phyloP scores from a whole-genome alignment of 2,797 vertebrate genomes.

The Clamator glandarius region DNA sequence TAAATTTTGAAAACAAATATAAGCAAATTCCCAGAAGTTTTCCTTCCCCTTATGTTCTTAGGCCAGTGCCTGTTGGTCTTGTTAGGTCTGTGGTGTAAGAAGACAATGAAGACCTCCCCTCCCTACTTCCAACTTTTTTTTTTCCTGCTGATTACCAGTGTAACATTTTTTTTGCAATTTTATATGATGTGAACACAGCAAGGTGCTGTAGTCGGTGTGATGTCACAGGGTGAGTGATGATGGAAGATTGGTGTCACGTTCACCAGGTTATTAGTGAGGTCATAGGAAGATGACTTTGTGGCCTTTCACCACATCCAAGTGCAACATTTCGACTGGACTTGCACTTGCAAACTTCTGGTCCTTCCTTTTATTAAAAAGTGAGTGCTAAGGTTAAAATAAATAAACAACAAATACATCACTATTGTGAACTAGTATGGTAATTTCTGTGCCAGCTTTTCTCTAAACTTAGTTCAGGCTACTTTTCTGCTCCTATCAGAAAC shows the following conservation, averaged over 20 bases:
- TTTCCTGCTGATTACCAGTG: not conserved
- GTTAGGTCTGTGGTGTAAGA: not conserved
- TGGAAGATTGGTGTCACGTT: not conserved
- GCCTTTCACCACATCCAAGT: accelerated
- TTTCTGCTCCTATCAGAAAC: not conserved
- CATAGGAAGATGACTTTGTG: not conserved
- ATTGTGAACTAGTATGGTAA: not conserved
- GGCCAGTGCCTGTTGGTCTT: not conserved
- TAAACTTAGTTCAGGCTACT: not conserved
- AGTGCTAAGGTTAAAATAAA: not conserved
- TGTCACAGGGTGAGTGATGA: not conserved
- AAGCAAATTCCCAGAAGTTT: not conserved
- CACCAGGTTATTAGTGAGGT: not conserved
- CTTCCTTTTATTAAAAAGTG: not conserved
- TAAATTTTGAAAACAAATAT: not conserved
- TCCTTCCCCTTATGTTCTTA: not conserved
- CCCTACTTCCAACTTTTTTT: not conserved
- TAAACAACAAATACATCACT: not conserved
- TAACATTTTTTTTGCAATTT: not conserved
- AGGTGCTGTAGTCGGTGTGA: not conserved
- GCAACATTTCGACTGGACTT: accelerated
- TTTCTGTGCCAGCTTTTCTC: not conserved
- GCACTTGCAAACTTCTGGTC: not conserved
- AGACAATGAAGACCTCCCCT: accelerated
- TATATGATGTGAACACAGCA: not conserved